These are phyloP conservation scores for Drosophila infuscata DNA, from an alignment of 2,888 invertebrate genomes.

Conservation along the genomic window DNA sequence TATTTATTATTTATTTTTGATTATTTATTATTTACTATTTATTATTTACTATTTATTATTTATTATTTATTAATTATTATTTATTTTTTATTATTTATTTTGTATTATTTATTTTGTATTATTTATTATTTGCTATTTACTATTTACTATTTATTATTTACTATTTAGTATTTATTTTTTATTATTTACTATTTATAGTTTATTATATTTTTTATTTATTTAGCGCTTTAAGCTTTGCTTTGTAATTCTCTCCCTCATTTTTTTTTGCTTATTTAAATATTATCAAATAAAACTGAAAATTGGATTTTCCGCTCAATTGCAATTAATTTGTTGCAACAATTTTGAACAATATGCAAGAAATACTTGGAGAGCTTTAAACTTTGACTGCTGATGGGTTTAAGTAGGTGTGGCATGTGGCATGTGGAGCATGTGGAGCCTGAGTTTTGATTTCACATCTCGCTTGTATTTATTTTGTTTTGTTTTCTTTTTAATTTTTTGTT, in stretches of 20 bases:
- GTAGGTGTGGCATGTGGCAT: slow-evolving; percentile 24
- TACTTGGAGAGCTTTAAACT: slow-evolving; percentile 7
- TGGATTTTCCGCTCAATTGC: background rate
- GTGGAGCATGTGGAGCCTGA: background rate
- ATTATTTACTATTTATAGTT: too few species aligned
- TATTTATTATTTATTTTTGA: background rate
- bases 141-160: too few species aligned
- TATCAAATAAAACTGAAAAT: background rate
- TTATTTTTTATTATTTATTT: too few species aligned
- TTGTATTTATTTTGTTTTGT: background rate
- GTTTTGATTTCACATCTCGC: slow-evolving; percentile 29
- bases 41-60: background rate
- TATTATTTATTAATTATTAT: too few species aligned
- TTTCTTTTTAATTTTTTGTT: background rate
- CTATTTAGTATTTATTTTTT: background rate
- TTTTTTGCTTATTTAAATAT: background rate
- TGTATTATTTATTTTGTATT: background rate
- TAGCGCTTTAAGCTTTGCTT: background rate
- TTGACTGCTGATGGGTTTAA: slow-evolving; percentile 26
- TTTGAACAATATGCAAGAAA: background rate
- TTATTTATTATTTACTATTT: background rate
- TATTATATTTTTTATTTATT: background rate
- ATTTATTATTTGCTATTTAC: too few species aligned
- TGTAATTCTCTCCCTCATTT: background rate
- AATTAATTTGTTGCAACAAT: background rate